phyloP scores from a whole-genome alignment of 2,888 invertebrate species.

The Chromoteleia sp. region DNA sequence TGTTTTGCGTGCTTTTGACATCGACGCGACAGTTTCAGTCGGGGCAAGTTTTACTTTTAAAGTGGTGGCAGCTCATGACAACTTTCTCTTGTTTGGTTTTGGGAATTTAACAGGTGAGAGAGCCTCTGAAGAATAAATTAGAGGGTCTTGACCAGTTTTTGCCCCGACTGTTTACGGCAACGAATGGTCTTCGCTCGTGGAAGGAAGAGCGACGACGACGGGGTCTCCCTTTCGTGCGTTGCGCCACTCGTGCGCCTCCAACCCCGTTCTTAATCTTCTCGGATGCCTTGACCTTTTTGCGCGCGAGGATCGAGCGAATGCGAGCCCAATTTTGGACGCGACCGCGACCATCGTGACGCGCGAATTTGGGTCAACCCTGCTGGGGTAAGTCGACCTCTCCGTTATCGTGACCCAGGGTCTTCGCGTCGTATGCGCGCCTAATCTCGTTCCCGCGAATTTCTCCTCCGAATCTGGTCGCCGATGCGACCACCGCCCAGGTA shows the following conservation, averaged over 20 bases:
- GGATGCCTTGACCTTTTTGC: slow-evolving; percentile 44
- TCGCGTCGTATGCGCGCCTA: too few relatives aligned
- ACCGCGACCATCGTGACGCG: background rate
- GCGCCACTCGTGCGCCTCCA: slow-evolving; percentile 5
- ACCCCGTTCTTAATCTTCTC: slow-evolving; percentile 38
- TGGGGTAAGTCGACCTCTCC: too few relatives aligned
- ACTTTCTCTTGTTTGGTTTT: slow-evolving; percentile 34
- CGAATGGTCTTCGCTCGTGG: background rate
- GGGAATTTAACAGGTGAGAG: slow-evolving; percentile 38
- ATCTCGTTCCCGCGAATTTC: too few relatives aligned
- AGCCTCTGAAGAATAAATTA: slow-evolving; percentile 14
- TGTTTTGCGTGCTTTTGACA: background rate
- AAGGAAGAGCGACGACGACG: background rate
- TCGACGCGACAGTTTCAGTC: background rate
- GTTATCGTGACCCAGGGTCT: too few relatives aligned
- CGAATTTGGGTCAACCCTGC: slow-evolving; percentile 36
- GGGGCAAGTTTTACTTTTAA: slow-evolving; percentile 12
- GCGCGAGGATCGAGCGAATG: background rate
- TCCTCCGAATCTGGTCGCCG: too few relatives aligned
- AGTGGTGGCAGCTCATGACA: background rate
- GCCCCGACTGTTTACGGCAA: background rate
- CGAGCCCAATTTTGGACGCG: background rate
- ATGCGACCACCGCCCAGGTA: too few relatives aligned
- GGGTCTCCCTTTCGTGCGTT: slow-evolving; percentile 12
- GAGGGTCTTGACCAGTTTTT: slow-evolving; percentile 31